Conservation (phyloP, 2,888 invertebrate species). For the Bombylius major region DNA sequence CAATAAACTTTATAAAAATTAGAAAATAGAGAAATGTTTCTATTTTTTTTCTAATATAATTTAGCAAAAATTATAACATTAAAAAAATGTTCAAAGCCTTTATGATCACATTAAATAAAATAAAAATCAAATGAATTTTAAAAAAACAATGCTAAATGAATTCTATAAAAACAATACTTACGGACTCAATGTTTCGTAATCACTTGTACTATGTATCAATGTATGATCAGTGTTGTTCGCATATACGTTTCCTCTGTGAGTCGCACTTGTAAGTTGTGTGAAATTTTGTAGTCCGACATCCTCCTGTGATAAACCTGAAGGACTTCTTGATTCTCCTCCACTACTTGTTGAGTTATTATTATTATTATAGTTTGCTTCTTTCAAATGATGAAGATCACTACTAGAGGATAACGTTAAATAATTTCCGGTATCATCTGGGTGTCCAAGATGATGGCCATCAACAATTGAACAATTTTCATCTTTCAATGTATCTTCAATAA, state of each 20-base stretch:
- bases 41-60: no score
- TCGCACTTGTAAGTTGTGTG: slow-evolving; percentile 31
- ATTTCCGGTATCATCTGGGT: slow-evolving; percentile 19
- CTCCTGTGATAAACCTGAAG: slow-evolving; percentile 20
- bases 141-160: no score
- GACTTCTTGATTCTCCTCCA: slow-evolving; percentile 32
- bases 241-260: slow-evolving; percentile 9
- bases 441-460: slow-evolving; percentile 25
- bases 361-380: slow-evolving; percentile 24
- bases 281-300: slow-evolving; percentile 29
- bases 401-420: slow-evolving; percentile 32
- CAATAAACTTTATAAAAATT: no score
- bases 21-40: no score
- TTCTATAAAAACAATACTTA: neutral
- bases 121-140: no score
- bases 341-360: slow-evolving; percentile 29
- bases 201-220: slow-evolving; percentile 18
- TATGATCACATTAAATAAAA: no score
- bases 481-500: slow-evolving; percentile 36
- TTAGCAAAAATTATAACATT: no score
- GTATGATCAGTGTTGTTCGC: slow-evolving; percentile 21
- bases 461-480: slow-evolving; percentile 29
- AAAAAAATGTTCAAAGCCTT: no score
- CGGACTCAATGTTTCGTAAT: slow-evolving; percentile 27
- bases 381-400: slow-evolving; percentile 27